Conservation (phyloP, 53 echinoderm and acorn worm genomes). For the Luidia sarsii region DNA sequence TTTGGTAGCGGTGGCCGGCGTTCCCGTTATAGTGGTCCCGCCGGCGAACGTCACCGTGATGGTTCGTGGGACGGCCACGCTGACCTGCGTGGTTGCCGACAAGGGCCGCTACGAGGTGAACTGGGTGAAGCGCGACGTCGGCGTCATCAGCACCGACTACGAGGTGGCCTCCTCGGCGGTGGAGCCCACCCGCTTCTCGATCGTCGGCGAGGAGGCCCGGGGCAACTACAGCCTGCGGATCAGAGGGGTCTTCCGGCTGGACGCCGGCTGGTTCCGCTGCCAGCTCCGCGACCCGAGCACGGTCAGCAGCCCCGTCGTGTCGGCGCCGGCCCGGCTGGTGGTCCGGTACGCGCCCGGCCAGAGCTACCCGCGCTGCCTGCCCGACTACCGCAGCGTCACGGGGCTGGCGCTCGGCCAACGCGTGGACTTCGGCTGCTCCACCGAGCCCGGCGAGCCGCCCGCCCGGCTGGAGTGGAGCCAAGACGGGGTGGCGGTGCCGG, state of each 20-base stretch:
- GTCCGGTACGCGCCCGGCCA: conserved; percentile 47
- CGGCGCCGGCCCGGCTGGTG: conserved; percentile 12
- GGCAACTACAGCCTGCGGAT: conserved; percentile 62
- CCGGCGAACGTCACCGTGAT: conserved; percentile 1
- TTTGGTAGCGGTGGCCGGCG: no score
- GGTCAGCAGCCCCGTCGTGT: neutral
- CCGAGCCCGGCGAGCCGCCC: conserved; percentile 55
- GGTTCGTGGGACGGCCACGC: conserved; percentile 28
- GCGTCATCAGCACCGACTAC: conserved; percentile 36
- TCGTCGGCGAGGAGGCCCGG: conserved; percentile 25
- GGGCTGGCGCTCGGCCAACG: neutral
- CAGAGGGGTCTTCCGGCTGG: conserved; percentile 17
- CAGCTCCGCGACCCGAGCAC: conserved; percentile 22
- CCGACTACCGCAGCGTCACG: neutral
- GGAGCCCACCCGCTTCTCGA: conserved; percentile 32
- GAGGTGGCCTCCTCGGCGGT: neutral
- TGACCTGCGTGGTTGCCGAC: conserved; percentile 20
- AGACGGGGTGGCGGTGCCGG: neutral
- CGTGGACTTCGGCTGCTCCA: conserved; percentile 43
- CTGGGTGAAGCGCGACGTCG: conserved; percentile 32
- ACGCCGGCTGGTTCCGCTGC: conserved; percentile 49
- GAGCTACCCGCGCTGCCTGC: conserved; percentile 40
- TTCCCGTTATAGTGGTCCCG: conserved; percentile 1
- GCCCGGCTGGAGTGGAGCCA: conserved; percentile 39
- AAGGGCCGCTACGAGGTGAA: conserved; percentile 33